Percentiles rank a stretch among this genome's conserved stretches.
phyloP scores from a whole-genome alignment of 2,113 vertebrate species.

The Coturnix japonica region DNA sequence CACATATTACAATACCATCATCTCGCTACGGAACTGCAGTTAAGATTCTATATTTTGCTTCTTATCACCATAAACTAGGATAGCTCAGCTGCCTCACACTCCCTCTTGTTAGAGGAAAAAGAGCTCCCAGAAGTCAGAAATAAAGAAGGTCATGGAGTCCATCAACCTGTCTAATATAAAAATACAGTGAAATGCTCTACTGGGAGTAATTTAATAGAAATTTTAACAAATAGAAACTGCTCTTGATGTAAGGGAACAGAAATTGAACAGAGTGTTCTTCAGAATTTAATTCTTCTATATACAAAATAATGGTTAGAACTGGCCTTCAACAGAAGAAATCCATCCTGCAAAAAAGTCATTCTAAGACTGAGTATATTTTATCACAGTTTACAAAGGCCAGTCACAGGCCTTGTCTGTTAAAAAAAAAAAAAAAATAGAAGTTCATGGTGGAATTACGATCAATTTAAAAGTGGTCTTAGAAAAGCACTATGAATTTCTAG shows the following conservation, averaged over 20 bases:
- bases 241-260: not conserved
- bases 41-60: not conserved
- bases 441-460: slow-evolving; percentile 35
- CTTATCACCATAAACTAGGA: slow-evolving; percentile 45
- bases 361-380: not conserved
- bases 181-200: slow-evolving; percentile 21
- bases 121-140: slow-evolving; percentile 7
- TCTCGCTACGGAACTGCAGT: not conserved
- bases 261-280: not conserved
- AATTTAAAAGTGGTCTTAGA: slow-evolving; percentile 30
- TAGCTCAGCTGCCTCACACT: not conserved
- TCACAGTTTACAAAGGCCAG: not conserved
- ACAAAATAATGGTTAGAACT: not conserved
- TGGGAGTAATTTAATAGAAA: slow-evolving; percentile 26
- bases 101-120: slow-evolving; percentile 4
- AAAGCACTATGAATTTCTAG: slow-evolving; percentile 2
- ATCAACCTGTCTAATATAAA: slow-evolving; percentile 10
- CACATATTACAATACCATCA: not conserved
- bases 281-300: slow-evolving; percentile 15
- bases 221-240: not conserved
- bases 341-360: not conserved
- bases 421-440: not conserved
- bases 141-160: slow-evolving; percentile 11
- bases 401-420: not conserved
- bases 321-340: not conserved